phyloP scores from a whole-genome alignment of 92 coral and sea anemone genomes.

The Chrysogorgia sp. region DNA sequence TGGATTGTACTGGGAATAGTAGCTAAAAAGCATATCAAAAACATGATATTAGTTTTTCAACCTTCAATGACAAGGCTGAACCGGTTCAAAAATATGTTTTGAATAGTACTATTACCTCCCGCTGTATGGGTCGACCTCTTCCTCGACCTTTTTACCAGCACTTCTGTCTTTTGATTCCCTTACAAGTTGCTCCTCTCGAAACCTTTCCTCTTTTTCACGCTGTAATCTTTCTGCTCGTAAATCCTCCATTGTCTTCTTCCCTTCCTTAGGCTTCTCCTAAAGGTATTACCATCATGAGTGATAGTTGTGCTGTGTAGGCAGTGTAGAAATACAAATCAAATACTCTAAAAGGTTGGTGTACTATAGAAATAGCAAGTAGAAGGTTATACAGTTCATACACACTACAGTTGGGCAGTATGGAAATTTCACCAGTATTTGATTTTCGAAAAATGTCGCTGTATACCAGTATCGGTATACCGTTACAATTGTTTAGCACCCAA shows the following conservation, averaged over 20 bases:
- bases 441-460: no score
- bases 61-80: neutral
- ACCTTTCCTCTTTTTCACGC: conserved; percentile 82
- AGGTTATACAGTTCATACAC: neutral
- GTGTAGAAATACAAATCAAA: no score
- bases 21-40: conserved; percentile 52
- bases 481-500: no score
- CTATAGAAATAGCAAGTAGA: no score
- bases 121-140: conserved; percentile 63
- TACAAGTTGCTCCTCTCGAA: conserved; percentile 70
- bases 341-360: no score
- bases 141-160: conserved; percentile 17
- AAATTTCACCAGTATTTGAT: no score
- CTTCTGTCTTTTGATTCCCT: conserved; percentile 61
- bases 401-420: no score
- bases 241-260: conserved; percentile 80
- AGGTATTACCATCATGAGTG: neutral
- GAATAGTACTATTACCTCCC: conserved; percentile 39
- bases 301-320: neutral
- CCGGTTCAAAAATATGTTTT: neutral
- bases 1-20: conserved; percentile 95
- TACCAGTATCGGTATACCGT: no score
- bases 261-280: conserved; percentile 13
- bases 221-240: conserved; percentile 83
- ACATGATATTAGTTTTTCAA: neutral